These are phyloP conservation scores for Rhinogobio ventralis DNA, from an alignment of 2,797 vertebrate genomes.

Conservation along the genomic window DNA sequence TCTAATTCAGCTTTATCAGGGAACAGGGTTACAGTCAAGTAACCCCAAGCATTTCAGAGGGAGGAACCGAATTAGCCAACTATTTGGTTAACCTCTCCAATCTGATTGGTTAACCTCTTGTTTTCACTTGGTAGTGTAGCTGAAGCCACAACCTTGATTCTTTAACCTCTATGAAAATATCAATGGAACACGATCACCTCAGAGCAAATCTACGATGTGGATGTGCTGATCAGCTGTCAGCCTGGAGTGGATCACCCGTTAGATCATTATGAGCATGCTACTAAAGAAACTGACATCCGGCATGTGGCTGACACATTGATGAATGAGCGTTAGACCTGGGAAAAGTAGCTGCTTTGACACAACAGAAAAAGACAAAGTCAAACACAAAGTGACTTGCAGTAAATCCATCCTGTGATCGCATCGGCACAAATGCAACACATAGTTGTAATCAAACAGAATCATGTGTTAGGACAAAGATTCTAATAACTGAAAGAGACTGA, in stretches of 20 bases:
- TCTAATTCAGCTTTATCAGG: too few relatives aligned
- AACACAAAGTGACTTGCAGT: conserved; percentile 48
- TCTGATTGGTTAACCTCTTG: background rate
- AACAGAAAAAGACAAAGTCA: conserved; percentile 65
- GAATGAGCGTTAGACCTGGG: conserved; percentile 65
- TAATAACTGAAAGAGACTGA: background rate
- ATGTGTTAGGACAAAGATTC: background rate
- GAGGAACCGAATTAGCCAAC: background rate
- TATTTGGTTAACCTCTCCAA: background rate
- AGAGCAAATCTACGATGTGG: background rate
- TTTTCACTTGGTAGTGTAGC: background rate
- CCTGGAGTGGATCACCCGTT: background rate
- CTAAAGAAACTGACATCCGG: conserved; percentile 67
- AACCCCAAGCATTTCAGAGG: background rate
- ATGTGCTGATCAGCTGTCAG: conserved; percentile 4
- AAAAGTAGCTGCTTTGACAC: conserved; percentile 65
- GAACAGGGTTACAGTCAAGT: too few relatives aligned
- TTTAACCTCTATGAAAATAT: conserved; percentile 15
- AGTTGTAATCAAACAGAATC: background rate
- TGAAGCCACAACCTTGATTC: conserved; percentile 1
- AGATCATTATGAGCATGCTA: conserved; percentile 12
- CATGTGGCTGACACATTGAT: conserved; percentile 58
- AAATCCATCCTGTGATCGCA: conserved; percentile 59
- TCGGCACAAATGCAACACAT: conserved; percentile 49
- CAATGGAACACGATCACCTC: background rate